phyloP scores from a whole-genome alignment of 2,113 vertebrate genomes.

The Etheostoma cragini region DNA sequence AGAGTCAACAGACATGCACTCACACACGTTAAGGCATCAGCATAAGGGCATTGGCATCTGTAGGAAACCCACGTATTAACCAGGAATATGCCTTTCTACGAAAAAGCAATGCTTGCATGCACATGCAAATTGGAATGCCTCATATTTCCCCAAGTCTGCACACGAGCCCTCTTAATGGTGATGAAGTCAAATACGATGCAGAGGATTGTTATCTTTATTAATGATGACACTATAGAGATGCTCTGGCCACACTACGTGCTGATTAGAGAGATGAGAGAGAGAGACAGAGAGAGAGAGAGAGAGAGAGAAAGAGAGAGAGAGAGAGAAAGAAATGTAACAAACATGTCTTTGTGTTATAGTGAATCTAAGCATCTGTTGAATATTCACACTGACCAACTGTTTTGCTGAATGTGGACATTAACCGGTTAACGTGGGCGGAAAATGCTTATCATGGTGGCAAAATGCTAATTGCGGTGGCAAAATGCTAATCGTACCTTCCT shows the following conservation, averaged over 20 bases:
- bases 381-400: slow-evolving; percentile 18
- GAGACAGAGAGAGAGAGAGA: too few relatives aligned
- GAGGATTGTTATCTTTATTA: slow-evolving; percentile 22
- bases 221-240: slow-evolving; percentile 15
- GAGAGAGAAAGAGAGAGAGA: too few relatives aligned
- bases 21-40: slow-evolving; percentile 3
- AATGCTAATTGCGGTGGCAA: slow-evolving; percentile 50
- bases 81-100: slow-evolving; percentile 9
- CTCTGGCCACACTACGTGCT: neutral
- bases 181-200: slow-evolving; percentile 29
- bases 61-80: neutral
- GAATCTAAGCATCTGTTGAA: slow-evolving; percentile 29
- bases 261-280: slow-evolving; percentile 4
- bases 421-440: slow-evolving; percentile 43
- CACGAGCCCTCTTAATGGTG: slow-evolving; percentile 28
- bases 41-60: neutral
- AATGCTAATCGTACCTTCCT: slow-evolving; percentile 52
- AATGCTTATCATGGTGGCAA: slow-evolving; percentile 41
- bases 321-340: neutral
- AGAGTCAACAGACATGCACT: neutral
- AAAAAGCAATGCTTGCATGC: slow-evolving; percentile 5
- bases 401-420: slow-evolving; percentile 29
- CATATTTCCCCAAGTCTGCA: neutral
- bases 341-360: neutral
- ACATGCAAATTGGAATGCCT: slow-evolving; percentile 12